Evolutionary conservation across 2,888 invertebrate genomes (phyloP).

Genomic region (Nomada ruficornis): DNA sequence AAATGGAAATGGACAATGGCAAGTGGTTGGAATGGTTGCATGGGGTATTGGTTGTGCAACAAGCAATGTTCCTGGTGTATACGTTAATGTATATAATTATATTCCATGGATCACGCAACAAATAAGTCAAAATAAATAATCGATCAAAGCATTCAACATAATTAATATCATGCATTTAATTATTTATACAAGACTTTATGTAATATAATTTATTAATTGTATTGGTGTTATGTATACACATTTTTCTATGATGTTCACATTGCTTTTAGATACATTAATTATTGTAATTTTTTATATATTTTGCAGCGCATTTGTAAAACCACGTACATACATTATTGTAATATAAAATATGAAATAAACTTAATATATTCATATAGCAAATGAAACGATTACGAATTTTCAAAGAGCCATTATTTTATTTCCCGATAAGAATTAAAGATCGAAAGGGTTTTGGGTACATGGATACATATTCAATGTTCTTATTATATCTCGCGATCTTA

Average conservation of each 20-base stretch:
- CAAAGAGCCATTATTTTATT: neutral
- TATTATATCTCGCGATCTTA: too few species aligned
- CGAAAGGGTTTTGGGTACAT: neutral
- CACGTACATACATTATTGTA: too few species aligned
- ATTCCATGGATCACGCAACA: conserved; percentile 84
- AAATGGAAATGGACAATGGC: conserved; percentile 85
- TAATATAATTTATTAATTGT: neutral
- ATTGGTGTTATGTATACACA: neutral
- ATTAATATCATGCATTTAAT: neutral
- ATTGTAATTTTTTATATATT: neutral
- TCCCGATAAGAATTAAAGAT: neutral
- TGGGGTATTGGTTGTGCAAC: conserved; percentile 91
- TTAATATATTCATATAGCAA: neutral
- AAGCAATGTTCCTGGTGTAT: conserved; percentile 90
- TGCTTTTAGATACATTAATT: neutral
- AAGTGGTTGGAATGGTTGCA: conserved; percentile 88
- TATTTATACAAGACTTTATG: conserved; percentile 1
- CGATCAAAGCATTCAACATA: neutral
- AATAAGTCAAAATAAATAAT: conserved; percentile 37
- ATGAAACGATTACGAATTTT: neutral
- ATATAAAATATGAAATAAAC: neutral
- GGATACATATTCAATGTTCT: too few species aligned
- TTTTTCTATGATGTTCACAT: neutral
- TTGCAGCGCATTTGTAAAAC: neutral
- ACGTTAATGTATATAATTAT: conserved; percentile 90